phyloP scores from a whole-genome alignment of 2,113 vertebrate species.

The Calcarius ornatus region DNA sequence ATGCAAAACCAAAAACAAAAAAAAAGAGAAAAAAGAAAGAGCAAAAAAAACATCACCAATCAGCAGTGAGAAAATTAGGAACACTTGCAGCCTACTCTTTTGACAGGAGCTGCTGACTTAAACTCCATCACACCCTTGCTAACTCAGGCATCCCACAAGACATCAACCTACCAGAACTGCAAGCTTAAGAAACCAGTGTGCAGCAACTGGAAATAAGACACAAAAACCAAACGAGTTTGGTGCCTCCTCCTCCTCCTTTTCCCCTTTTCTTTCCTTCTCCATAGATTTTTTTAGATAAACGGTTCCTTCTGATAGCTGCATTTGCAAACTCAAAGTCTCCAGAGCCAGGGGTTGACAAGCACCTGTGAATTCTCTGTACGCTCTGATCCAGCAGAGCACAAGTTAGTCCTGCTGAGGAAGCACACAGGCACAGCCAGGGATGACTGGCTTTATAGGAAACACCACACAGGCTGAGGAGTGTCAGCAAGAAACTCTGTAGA shows the following conservation, averaged over 20 bases:
- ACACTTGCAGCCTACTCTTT: not conserved
- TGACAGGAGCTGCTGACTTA: not conserved
- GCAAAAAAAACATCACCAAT: not conserved
- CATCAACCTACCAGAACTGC: not conserved
- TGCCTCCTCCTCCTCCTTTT: fast-evolving
- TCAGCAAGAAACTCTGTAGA: not conserved
- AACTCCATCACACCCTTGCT: not conserved
- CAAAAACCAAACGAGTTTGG: not conserved
- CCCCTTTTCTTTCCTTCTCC: not conserved
- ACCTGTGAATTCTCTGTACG: fast-evolving
- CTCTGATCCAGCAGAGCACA: not conserved
- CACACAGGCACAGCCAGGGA: not conserved
- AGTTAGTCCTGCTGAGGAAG: not conserved
- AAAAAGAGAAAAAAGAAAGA: no score
- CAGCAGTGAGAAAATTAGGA: not conserved
- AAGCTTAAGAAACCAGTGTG: not conserved
- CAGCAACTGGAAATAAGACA: not conserved
- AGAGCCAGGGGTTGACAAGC: not conserved
- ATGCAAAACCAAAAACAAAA: not conserved
- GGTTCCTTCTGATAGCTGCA: not conserved
- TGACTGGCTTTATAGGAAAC: not conserved
- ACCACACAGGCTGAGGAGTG: not conserved
- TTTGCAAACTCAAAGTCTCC: not conserved
- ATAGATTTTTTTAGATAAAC: not conserved
- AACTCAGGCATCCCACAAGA: not conserved